Evolutionary conservation across 2,888 invertebrate species (phyloP).

Genomic region (Orgyia antiqua): DNA sequence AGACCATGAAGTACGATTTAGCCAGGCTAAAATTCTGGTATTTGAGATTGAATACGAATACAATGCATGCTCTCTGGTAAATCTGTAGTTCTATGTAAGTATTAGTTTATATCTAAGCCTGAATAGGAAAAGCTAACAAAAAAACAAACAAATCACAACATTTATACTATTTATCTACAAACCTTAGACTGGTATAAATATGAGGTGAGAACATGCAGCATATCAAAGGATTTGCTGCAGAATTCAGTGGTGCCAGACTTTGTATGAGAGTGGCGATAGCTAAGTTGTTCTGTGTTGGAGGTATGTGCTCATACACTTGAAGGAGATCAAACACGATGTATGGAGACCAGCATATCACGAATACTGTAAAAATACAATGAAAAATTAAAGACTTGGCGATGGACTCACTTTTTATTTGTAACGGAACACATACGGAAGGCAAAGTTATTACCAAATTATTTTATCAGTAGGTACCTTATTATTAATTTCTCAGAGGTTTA

Average conservation of each 20-base stretch:
- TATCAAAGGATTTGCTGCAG: constrained; percentile 95
- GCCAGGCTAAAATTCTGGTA: too few relatives aligned
- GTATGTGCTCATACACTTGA: constrained; percentile 91
- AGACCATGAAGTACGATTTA: too few relatives aligned
- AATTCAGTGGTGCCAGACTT: constrained; percentile 93
- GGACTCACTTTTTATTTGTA: background rate
- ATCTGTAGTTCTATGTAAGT: too few relatives aligned
- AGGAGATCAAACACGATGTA: constrained; percentile 95
- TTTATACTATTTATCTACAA: too few relatives aligned
- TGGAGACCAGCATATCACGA: constrained; percentile 96
- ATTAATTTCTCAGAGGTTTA: too few relatives aligned
- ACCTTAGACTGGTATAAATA: constrained; percentile 91
- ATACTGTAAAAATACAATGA: constrained; percentile 83
- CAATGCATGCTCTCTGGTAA: too few relatives aligned
- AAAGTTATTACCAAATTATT: background rate
- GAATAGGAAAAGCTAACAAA: too few relatives aligned
- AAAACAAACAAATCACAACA: too few relatives aligned
- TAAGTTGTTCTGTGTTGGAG: constrained; percentile 85
- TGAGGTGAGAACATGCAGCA: constrained; percentile 96
- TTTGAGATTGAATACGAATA: too few relatives aligned
- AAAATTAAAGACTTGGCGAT: background rate
- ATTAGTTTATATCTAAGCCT: too few relatives aligned
- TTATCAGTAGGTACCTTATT: too few relatives aligned
- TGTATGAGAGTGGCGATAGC: constrained; percentile 95
- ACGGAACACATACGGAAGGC: background rate